A percentile compares a stretch with the other conserved stretches of the same genome.
These are phyloP conservation scores for Dynastes hyllus DNA, from an alignment of 2,888 invertebrate species.

Conservation along the genomic window DNA sequence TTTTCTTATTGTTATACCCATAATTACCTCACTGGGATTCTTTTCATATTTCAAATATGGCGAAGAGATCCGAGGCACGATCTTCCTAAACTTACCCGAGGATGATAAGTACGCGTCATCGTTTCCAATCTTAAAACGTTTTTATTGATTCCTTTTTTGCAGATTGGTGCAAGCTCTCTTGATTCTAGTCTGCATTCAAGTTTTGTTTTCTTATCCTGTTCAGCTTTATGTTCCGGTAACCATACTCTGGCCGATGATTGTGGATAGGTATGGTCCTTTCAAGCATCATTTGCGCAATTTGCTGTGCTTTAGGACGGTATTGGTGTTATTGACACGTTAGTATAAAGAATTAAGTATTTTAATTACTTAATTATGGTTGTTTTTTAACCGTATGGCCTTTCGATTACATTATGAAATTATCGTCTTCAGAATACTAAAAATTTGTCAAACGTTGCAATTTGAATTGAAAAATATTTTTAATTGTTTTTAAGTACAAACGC, in stretches of 20 bases:
- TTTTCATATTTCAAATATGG: constrained; percentile 93
- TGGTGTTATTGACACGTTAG: constrained; percentile 90
- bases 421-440: too few species aligned
- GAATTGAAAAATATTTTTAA: too few species aligned
- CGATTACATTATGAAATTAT: too few species aligned
- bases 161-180: constrained; percentile 89
- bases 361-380: too few species aligned
- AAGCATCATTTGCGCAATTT: constrained; percentile 78
- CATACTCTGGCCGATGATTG: constrained; percentile 87
- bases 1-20: constrained; percentile 85
- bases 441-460: too few species aligned
- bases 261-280: constrained; percentile 73
- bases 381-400: too few species aligned
- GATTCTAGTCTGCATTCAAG: constrained; percentile 86
- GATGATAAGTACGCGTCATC: constrained; percentile 73
- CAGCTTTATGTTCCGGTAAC: constrained; percentile 97
- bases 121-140: background rate
- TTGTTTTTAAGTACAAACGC: too few species aligned
- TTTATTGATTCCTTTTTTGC: constrained; percentile 60
- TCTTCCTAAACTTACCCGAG: constrained; percentile 89
- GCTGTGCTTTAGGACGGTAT: constrained; percentile 79
- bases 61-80: constrained; percentile 84
- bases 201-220: constrained; percentile 92
- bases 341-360: background rate
- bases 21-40: constrained; percentile 89